Base-by-base conservation (phyloP, 1,140 invertebrate species). In the Drosophila nigrodunni region DNA sequence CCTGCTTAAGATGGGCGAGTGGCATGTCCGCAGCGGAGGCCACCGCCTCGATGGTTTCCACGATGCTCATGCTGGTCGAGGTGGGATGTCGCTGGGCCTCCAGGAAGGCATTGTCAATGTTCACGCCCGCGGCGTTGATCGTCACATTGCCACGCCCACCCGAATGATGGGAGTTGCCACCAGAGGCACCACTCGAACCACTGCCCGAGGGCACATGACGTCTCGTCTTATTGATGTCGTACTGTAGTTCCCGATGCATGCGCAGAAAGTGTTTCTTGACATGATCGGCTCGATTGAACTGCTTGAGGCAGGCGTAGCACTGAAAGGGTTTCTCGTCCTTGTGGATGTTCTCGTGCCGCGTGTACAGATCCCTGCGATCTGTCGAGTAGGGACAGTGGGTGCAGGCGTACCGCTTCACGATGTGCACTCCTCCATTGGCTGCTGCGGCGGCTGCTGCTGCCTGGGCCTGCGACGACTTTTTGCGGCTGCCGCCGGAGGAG, bases 321-420 rank as follows among this genome's bases (percentile, higher is more conserved):
- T 97, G 96, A 83, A 98, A 98, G 1, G 97, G 97, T 89, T 98
- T 98, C 82, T 98, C 97, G 87, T 97, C 96, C 67, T 96, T 95
- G 86, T 99, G 98, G 69, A 99, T 99, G 87, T 98, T 98, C 93
- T 99, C 97, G 93, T 99, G 98, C 5, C 98, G 95, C 2, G 97
- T 98, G 92, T 97, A 99, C 52, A 99, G 94, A 93, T 99, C 98
- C 61, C 98, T 94, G 7, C 98, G 94, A 91, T 99, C 97, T 0
- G 97, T 98, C 0, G 97, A 96, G 91, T 98, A 98, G 1, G 97
- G 96, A 92, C 97, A 98, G 83, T 95, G 96, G 6, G 94, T 95
- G 93, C 97, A 98, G 25, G 94, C 96, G 92, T 98, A 98, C 9
- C 97, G 94, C 93, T 97, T 98, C 25, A 85, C 92, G 52, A 91